Conservation (phyloP, 2,797 vertebrate species). For the Danio tinwini region DNA sequence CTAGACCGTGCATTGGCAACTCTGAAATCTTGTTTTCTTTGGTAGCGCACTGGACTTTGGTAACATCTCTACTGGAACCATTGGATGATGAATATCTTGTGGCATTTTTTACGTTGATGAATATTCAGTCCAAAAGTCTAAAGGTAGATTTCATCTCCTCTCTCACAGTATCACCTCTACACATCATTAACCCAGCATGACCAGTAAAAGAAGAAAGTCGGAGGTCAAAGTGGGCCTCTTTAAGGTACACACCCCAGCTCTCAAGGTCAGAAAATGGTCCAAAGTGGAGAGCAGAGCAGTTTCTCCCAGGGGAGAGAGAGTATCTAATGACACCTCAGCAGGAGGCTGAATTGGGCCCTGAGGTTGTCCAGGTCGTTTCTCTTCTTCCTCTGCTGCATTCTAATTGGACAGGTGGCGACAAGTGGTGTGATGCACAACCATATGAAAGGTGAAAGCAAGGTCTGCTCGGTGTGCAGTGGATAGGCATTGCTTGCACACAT, state of each 20-base stretch:
- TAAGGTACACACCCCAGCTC: conserved; percentile 50
- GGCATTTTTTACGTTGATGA: conserved; percentile 33
- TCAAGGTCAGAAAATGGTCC: conserved; percentile 39
- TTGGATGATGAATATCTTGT: neutral
- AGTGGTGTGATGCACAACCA: conserved; percentile 5
- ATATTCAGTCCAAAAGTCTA: conserved; percentile 37
- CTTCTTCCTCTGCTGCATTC: conserved; percentile 30
- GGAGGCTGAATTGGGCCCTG: conserved; percentile 47
- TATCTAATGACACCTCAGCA: conserved; percentile 42
- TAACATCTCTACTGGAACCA: neutral
- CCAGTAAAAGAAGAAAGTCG: conserved; percentile 53
- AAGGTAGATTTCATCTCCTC: conserved; percentile 3
- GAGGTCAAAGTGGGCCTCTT: conserved; percentile 41
- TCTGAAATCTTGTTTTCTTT: neutral
- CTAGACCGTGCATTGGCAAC: neutral
- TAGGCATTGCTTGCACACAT: neutral
- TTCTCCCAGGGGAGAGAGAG: conserved; percentile 38
- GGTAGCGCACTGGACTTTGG: neutral
- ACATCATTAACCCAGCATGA: conserved; percentile 1
- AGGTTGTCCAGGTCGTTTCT: conserved; percentile 40
- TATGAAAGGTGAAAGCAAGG: conserved; percentile 15
- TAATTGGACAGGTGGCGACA: conserved; percentile 35
- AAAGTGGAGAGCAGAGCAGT: conserved; percentile 35
- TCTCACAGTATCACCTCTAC: conserved; percentile 1
- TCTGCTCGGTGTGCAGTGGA: neutral